A percentile compares a stretch with the other conserved stretches of the same genome.
Conservation (phyloP, 2,113 vertebrate genomes). For the Chauna torquata region DNA sequence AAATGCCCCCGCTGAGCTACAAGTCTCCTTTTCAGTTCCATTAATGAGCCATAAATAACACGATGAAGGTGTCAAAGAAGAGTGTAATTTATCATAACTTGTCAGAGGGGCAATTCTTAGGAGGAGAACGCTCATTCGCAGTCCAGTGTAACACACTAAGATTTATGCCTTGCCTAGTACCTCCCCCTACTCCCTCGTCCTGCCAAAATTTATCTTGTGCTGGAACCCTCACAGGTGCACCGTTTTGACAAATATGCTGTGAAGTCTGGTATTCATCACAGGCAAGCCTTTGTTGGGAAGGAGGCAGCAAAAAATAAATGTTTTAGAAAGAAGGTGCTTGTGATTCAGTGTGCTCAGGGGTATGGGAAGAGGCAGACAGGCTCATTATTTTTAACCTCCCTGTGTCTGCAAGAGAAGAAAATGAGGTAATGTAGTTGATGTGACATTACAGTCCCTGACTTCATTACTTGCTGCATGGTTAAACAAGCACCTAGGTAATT, state of each 20-base stretch:
- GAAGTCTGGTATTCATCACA: conserved; percentile 83
- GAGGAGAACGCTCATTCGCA: conserved; percentile 83
- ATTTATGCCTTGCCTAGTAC: conserved; percentile 88
- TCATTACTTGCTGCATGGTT: conserved; percentile 56
- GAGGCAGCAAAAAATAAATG: conserved; percentile 90
- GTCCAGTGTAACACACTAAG: conserved; percentile 75
- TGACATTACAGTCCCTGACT: conserved; percentile 45
- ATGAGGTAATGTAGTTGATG: conserved; percentile 48
- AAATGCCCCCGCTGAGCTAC: conserved; percentile 84
- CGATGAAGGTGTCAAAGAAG: conserved; percentile 98
- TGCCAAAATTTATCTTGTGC: conserved; percentile 89
- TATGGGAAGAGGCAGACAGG: conserved; percentile 62
- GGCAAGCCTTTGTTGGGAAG: conserved; percentile 82
- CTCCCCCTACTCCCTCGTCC: conserved; percentile 50
- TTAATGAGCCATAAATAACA: conserved; percentile 99
- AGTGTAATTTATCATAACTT: conserved; percentile 94
- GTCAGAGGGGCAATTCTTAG: conserved; percentile 83
- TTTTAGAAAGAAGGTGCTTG: conserved; percentile 84
- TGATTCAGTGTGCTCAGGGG: conserved; percentile 78
- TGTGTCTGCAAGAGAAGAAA: conserved; percentile 51
- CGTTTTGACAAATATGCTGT: conserved; percentile 91
- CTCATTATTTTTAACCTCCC: conserved; percentile 68
- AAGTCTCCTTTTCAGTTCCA: conserved; percentile 93
- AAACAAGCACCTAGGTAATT: conserved; percentile 45
- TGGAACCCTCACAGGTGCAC: conserved; percentile 90